Conservation (phyloP, 2,113 vertebrate genomes). For the Tyto alba region DNA sequence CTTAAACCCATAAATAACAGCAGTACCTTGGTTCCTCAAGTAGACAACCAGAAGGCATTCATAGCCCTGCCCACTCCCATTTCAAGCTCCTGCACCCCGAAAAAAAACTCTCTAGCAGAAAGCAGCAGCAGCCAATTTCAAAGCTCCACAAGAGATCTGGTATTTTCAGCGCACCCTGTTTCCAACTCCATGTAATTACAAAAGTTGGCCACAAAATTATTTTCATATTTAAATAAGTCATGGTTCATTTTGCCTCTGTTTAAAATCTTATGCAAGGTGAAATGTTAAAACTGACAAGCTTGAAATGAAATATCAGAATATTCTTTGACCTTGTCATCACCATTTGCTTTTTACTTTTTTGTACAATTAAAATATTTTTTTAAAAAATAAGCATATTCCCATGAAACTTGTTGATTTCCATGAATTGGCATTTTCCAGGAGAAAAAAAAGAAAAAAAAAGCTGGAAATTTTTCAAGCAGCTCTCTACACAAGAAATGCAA, state of each 20-base stretch:
- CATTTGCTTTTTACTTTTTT: background rate
- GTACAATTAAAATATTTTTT: background rate
- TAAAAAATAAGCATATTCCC: background rate
- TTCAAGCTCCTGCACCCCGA: background rate
- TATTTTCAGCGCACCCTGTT: background rate
- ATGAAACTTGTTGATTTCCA: constrained; percentile 15
- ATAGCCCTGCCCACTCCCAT: background rate
- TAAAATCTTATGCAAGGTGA: background rate
- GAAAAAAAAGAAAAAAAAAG: background rate
- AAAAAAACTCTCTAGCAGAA: background rate
- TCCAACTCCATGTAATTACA: background rate
- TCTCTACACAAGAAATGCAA: background rate
- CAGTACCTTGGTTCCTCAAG: background rate
- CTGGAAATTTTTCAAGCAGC: background rate
- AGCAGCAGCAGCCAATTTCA: background rate
- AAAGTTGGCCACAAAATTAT: background rate
- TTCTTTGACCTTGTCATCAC: constrained; percentile 18
- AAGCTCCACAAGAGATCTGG: background rate
- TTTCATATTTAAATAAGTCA: background rate
- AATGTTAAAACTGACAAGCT: background rate
- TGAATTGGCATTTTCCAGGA: background rate
- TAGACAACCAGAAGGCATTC: background rate
- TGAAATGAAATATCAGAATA: background rate
- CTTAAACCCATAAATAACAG: background rate
- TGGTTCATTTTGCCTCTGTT: background rate